Base-by-base conservation (phyloP, 2,113 vertebrate genomes). In the Lampris megalopsis region DNA sequence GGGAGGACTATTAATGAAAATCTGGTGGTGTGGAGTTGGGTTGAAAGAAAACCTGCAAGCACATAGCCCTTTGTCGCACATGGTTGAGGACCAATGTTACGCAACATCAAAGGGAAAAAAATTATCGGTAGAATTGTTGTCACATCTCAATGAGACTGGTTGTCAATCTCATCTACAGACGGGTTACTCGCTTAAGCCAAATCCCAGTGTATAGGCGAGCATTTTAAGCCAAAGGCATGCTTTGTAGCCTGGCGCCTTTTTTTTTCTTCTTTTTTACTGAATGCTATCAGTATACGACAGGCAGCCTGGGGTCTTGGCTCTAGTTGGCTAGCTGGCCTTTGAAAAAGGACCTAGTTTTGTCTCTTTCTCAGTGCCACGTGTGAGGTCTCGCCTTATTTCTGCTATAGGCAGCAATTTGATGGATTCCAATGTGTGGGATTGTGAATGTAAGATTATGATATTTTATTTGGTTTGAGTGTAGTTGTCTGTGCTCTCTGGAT, bases 261-360 rank as follows among this genome's bases (percentile, higher is more conserved):
- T 24, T 24, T 24, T 24, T 24, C 24, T 24, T 61, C 80, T 78
- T 71, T 65, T 69, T 74, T 68, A 45, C 65, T 40, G 68, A 71
- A 68, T 81, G 42, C 47, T 63, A 49, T 86, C 79, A 37, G 80
- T 82, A 67, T 63, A 36, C 83, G 63, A 57, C 81, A 76, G 72
- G 76, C 49, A 1, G 49, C 49, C 49, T 5, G 49, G 3, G 49
- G 49, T 10, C 49, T 52, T 45, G 43, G 43, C 56, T 50, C 63
- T 67, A 11, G 54, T 37, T 56, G 37, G 24, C 24, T 24, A 24
- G 24, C 24, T 24, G 24, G 24, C 24, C 24, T 24, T 24, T 24
- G 24, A 57, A 67, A 71, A 68, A 56, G 70, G 67, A 75, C 59
- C 6, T n/a, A 64, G 2, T 4, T 45, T n/a, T 59, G 72, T 62